A percentile compares a stretch with the other conserved stretches of the same genome.
phyloP scores from a whole-genome alignment of 1,140 invertebrate species.

The Ectropis grisescens region DNA sequence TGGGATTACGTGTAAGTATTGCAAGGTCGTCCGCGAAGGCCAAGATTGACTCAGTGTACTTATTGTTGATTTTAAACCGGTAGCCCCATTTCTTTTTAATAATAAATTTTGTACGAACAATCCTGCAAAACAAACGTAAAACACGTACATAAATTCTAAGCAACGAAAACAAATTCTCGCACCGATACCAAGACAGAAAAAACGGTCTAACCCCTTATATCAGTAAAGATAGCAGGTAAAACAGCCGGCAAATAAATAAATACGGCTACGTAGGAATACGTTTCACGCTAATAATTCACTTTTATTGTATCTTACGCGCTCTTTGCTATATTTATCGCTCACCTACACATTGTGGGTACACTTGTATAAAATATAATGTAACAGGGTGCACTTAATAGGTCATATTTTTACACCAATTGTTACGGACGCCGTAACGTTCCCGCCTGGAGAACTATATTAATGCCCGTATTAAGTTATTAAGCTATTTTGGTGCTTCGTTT shows the following conservation, averaged over 20 bases:
- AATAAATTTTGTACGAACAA: no score
- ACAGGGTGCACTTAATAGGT: constrained; percentile 29
- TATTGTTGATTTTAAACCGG: no score
- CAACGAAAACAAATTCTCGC: constrained; percentile 10
- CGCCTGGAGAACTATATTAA: no score
- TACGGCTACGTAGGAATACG: constrained; percentile 40
- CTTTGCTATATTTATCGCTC: constrained; percentile 61
- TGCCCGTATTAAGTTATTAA: not conserved
- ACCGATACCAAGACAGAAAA: no score
- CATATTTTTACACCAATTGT: constrained; percentile 23
- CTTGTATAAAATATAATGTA: constrained; percentile 41
- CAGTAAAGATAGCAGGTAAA: constrained; percentile 16
- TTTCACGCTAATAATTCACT: constrained; percentile 63
- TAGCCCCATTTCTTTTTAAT: no score
- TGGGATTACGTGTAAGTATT: no score
- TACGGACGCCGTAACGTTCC: constrained; percentile 2
- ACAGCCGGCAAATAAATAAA: constrained; percentile 20
- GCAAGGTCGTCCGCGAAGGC: no score
- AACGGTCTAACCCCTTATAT: constrained; percentile 13
- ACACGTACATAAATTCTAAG: constrained; percentile 11
- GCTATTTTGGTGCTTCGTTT: constrained; percentile 1
- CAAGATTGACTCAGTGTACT: no score
- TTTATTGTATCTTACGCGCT: constrained; percentile 65
- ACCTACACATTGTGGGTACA: constrained; percentile 43
- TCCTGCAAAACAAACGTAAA: no score